Evolutionary conservation across 2,888 invertebrate species (phyloP), one percentile per base, ranked within the genome.

Genomic region (Hirtodrosophila alboralis): DNA sequence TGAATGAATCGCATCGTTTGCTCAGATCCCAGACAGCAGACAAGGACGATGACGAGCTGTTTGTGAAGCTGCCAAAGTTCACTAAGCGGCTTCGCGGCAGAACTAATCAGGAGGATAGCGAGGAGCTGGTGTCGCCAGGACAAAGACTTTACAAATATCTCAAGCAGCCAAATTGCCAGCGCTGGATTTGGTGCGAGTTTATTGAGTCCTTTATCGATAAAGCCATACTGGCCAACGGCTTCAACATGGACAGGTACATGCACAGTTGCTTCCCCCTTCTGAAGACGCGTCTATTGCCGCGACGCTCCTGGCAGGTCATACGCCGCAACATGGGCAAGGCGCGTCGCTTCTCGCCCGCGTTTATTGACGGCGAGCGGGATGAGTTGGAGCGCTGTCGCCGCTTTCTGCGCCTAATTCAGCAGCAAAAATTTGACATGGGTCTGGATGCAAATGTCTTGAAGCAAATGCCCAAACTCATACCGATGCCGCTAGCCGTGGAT

Each of bases 151-250:
- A 13, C 13, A 62, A 67, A 26, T 64, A 64, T 6, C 23, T 78
- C 1, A 62, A 43, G 30, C 31, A 45, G 1, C 16, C 57, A 0
- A 9, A 36, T 18, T 56, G 71, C 1, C 67, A 67, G 13, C 67
- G 64, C 4, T 79, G 84, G 78, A 51, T 83, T 9, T 79, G 71
- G 71, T 62, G 54, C 21, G 78, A 79, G 63, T 79, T 79, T 16
- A 41, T 63, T 0, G 71, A 79, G 4, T 78, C 76, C 1, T 41
- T 40, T 0, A 26, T 83, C 9, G 76, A 78, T 12, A 47, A 53
- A 4, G 26, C 70, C 4, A 60, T 78, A 4, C 38, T 66, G 14
- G 21, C 12, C 4, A 43, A 45, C 6, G 21, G 34, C 23, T 79
- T 65, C 14, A 60, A 67, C 16, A 33, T 71, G 26, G 23, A 47